Evolutionary conservation across 2,797 vertebrate species (phyloP).

Genomic region (Coregonus sp.): DNA sequence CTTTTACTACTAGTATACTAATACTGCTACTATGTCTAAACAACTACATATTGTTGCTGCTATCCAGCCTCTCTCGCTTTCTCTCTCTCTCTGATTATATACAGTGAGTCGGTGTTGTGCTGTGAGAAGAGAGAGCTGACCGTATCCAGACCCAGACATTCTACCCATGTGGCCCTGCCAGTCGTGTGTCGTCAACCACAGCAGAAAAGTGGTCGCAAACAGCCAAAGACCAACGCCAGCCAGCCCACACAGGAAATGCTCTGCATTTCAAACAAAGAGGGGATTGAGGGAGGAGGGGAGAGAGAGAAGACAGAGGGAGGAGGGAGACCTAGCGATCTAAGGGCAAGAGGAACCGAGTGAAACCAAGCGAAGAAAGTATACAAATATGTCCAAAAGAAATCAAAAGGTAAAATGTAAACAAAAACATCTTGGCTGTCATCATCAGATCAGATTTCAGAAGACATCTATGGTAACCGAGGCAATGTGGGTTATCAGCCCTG

Average conservation of each 20-base stretch:
- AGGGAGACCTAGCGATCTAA: constrained; percentile 7
- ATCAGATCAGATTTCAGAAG: constrained; percentile 34
- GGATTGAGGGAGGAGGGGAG: constrained; percentile 39
- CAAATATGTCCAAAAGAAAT: constrained; percentile 41
- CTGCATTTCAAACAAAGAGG: constrained; percentile 40
- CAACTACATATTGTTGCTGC: background rate
- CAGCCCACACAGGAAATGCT: constrained; percentile 83
- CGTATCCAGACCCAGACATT: constrained; percentile 75
- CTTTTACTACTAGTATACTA: background rate
- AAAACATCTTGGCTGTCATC: constrained; percentile 33
- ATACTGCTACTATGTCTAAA: background rate
- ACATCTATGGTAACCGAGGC: constrained; percentile 17
- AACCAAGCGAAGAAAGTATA: background rate
- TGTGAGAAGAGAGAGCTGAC: constrained; percentile 79
- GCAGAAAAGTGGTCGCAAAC: constrained; percentile 99
- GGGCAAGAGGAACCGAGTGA: constrained; percentile 30
- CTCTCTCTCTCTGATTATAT: background rate
- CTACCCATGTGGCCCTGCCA: constrained; percentile 92
- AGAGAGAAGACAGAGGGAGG: constrained; percentile 19
- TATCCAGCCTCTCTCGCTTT: background rate
- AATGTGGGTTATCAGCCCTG: constrained; percentile 40
- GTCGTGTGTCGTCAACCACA: constrained; percentile 99
- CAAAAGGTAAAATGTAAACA: constrained; percentile 37
- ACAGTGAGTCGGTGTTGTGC: constrained; percentile 51
- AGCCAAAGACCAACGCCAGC: constrained; percentile 88